Evolutionary conservation across 35 echinoderm and acorn worm species (phyloP), one percentile per base, ranked within the genome.

Genomic region (Amphiura filiformis): DNA sequence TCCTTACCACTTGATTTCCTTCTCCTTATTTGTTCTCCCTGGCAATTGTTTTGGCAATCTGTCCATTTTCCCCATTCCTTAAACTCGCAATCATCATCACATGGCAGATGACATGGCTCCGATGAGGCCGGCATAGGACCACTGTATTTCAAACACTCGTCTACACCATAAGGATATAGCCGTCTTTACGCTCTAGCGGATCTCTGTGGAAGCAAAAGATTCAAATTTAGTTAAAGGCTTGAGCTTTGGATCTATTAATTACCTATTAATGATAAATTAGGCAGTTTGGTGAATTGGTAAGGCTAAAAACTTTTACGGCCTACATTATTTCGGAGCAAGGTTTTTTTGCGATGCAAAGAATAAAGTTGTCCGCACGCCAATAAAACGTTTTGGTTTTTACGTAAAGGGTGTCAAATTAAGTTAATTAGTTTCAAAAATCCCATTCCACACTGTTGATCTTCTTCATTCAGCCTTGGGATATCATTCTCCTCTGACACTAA

Each of bases 131-230:
- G 92, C 84, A 94, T 88, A 0, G 79, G 81, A 7, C 86, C 39
- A 12, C 89, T 86, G 39, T 94, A 98, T 33, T 79, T 87, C 18
- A 98, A 80, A 83, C 96, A 98, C 61, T 94, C 56, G 76, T 94
- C 84, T 4, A 84, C 83, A 37, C 89, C 83, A 13, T 91, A 86
- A 23, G 44, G 56, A 17, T 39, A 79, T 0, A 78, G 76, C n/a
- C n/a, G 47, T 91, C 93, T 32, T 76, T 79, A 35, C 93, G 79
- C 20, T 88, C 78, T 39, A 88, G 91, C 35, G 78, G 41, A 18
- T 91, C 31, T n/a, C 76, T 89, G 91, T 88, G 1, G 34, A 35
- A 14, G 37, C 36, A 44, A 37, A n/a, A 44, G 49, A 26, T 20
- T 13, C 31, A 57, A 18, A 42, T 33, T 78, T 76, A 34, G 47